These are phyloP conservation scores for Gonocerus acuteangulatus DNA, from an alignment of 2,888 invertebrate genomes.

Conservation along the genomic window DNA sequence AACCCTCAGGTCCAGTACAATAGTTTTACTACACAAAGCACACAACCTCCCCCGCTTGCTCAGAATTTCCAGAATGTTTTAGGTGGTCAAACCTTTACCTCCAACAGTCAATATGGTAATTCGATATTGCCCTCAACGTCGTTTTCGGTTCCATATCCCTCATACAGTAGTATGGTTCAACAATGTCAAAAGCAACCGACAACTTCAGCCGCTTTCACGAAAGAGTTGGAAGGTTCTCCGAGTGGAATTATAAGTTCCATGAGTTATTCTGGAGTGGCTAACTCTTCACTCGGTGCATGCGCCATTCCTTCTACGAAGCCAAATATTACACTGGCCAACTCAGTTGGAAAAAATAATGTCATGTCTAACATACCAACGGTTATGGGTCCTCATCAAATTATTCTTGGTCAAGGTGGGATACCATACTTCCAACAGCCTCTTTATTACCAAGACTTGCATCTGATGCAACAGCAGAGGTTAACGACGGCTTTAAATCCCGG, in stretches of 20 bases:
- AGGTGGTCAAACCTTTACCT: conserved; percentile 3
- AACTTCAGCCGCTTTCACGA: background rate
- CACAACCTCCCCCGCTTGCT: background rate
- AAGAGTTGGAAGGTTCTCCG: background rate
- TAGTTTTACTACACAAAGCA: background rate
- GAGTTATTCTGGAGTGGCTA: background rate
- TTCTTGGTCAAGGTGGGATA: conserved; percentile 12
- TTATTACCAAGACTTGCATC: conserved; percentile 11
- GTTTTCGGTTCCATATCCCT: background rate
- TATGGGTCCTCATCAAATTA: background rate
- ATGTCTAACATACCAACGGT: background rate
- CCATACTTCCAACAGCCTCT: conserved; percentile 1
- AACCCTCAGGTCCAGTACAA: background rate
- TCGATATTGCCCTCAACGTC: background rate
- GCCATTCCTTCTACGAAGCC: background rate
- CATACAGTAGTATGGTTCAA: conserved; percentile 1
- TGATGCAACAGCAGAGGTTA: conserved; percentile 12
- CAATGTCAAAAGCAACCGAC: background rate
- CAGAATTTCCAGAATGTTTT: conserved; percentile 12
- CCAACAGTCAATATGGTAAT: conserved; percentile 3
- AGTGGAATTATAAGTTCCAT: background rate
- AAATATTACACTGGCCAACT: background rate
- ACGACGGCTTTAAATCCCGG: background rate
- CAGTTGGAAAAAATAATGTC: background rate
- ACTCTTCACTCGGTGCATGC: background rate